Conservation (phyloP, 2,888 invertebrate species). For the Pocota personata region DNA sequence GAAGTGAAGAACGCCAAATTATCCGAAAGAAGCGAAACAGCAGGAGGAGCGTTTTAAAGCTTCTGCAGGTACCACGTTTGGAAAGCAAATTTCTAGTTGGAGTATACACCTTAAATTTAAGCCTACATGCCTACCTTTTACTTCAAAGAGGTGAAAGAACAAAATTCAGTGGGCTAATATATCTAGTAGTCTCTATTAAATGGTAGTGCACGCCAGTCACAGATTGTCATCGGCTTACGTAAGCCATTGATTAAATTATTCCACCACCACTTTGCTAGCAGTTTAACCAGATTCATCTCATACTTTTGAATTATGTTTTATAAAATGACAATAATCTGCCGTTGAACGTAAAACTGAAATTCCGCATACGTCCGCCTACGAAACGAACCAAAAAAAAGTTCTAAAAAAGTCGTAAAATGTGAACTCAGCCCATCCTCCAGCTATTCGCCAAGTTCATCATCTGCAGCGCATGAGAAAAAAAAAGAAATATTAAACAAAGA, state of each 20-base stretch:
- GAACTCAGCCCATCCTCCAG: conserved; percentile 16
- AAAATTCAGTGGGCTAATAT: too few relatives aligned
- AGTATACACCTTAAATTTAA: too few relatives aligned
- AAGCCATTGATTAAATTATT: conserved; percentile 1
- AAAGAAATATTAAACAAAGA: conserved; percentile 58
- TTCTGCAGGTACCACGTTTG: too few relatives aligned
- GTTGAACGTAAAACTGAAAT: conserved; percentile 30
- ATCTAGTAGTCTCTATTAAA: too few relatives aligned
- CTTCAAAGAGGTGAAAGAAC: too few relatives aligned
- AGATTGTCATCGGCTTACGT: conserved; percentile 3
- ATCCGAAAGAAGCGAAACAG: too few relatives aligned
- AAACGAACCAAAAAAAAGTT: conserved; percentile 12
- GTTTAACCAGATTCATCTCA: conserved; percentile 23
- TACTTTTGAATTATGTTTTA: conserved; percentile 37
- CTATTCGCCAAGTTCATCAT: conserved; percentile 34
- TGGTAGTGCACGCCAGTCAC: neutral
- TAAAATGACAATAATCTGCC: conserved; percentile 52
- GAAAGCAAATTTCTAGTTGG: too few relatives aligned
- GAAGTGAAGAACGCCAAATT: too few relatives aligned
- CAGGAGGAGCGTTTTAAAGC: too few relatives aligned
- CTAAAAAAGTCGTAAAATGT: conserved; percentile 50
- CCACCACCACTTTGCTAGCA: neutral
- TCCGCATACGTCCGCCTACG: conserved; percentile 28
- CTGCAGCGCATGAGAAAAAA: conserved; percentile 11
- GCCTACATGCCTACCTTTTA: too few relatives aligned